These are phyloP conservation scores for Eubucco bourcierii DNA, from an alignment of 2,113 vertebrate genomes.

Conservation along the genomic window DNA sequence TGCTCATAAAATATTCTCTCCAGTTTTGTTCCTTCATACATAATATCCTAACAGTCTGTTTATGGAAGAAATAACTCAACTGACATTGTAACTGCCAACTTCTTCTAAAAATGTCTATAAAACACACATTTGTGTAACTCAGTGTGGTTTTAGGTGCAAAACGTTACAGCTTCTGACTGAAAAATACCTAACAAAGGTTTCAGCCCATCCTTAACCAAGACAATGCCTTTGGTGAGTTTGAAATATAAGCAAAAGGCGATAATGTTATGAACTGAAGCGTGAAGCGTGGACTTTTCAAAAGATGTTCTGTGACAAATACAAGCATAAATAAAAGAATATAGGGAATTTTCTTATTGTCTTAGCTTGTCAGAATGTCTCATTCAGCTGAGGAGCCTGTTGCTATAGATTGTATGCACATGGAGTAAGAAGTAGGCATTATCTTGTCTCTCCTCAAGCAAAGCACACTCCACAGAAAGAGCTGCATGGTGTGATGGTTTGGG, in stretches of 20 bases:
- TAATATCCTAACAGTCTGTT: slow-evolving; percentile 8
- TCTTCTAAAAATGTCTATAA: slow-evolving; percentile 21
- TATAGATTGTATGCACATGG: slow-evolving; percentile 7
- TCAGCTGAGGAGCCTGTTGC: neutral
- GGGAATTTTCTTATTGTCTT: neutral
- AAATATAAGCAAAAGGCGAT: neutral
- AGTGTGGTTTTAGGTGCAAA: slow-evolving; percentile 7
- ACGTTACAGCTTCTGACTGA: neutral
- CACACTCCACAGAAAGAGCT: neutral
- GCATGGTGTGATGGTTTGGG: too few species aligned
- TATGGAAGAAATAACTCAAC: slow-evolving; percentile 28
- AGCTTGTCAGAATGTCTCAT: neutral
- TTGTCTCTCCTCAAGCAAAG: neutral
- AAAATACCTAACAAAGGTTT: neutral
- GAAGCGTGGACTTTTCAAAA: neutral
- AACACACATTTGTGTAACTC: slow-evolving; percentile 19
- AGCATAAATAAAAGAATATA: neutral
- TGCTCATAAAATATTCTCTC: neutral
- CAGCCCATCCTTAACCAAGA: neutral
- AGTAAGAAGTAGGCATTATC: neutral
- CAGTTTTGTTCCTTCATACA: slow-evolving; percentile 1
- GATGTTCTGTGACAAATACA: neutral
- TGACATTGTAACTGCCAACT: neutral
- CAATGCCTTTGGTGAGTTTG: neutral
- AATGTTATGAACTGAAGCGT: neutral